Conservation (phyloP, 2,113 vertebrate genomes). For the Ptychochromis oligacanthus region DNA sequence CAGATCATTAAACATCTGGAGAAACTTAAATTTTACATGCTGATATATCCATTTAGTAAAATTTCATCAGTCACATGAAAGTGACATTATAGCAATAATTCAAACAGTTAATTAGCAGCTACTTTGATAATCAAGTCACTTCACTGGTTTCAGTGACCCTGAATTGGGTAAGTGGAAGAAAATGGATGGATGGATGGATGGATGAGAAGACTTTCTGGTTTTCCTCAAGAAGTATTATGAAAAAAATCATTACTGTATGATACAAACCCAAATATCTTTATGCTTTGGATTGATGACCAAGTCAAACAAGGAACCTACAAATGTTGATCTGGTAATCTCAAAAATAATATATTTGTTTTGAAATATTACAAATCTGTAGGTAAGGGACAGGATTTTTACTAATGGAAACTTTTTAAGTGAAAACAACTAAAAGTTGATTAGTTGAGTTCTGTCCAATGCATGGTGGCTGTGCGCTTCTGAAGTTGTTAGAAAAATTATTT, state of each 20-base stretch:
- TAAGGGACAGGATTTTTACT: background rate
- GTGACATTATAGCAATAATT: too few relatives aligned
- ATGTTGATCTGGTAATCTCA: background rate
- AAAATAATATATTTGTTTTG: accelerated
- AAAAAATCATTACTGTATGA: background rate
- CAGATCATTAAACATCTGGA: too few relatives aligned
- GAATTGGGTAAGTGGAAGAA: too few relatives aligned
- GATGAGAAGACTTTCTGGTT: background rate
- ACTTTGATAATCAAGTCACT: background rate
- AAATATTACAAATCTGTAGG: background rate
- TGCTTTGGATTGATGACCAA: too few relatives aligned
- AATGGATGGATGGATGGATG: too few relatives aligned
- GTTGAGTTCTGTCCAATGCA: too few relatives aligned
- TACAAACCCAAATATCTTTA: background rate
- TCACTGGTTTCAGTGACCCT: accelerated
- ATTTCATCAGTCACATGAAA: background rate
- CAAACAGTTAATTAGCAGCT: too few relatives aligned
- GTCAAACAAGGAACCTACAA: too few relatives aligned
- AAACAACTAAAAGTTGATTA: background rate
- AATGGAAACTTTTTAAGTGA: background rate
- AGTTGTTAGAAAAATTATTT: background rate
- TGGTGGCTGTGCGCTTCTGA: accelerated
- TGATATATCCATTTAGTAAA: background rate
- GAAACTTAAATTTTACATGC: background rate
- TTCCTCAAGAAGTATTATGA: background rate